Base-by-base conservation (phyloP, 2,113 vertebrate species). In the Acanthisitta chloris region DNA sequence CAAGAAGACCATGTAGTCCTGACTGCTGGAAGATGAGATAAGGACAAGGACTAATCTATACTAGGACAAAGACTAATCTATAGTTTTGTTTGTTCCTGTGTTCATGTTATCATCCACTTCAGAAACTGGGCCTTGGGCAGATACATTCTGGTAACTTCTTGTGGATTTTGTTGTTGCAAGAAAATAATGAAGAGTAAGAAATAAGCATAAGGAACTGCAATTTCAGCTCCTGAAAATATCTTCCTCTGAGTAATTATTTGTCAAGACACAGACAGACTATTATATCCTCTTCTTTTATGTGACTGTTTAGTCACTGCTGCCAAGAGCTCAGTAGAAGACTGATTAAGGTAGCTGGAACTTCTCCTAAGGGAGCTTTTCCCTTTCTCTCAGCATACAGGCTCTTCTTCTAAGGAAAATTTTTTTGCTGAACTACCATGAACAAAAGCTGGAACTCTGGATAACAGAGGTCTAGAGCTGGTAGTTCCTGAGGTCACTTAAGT, bases 201-300 rank as follows among this genome's bases (percentile, higher is more conserved):
- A 78, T 16, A 77, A 78, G 51, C 31, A 80, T 57, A 86, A 95
- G 70, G 72, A 86, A 92, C 77, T 86, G 69, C 88, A 93, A 83
- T 93, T 92, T 90, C 82, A 86, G 64, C 86, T 74, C 67, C 80
- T 84, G 86, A 78, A 96, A 88, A 51, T 86, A 81, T 55, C 88
- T 81, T 84, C 83, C 83, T 71, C 43, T 20, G 26, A 92, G 88
- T 70, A 92, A 88, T 86, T 92, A 92, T 93, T 95, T 94, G 80
- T 86, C 92, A 92, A 92, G 92, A 88, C 72, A 96, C 62, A 93
- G 87, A 83, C 90, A 88, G 72, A 84, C 76, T 88, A 94, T 93
- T 95, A 92, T 92, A 92, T 55, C 67, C 80, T 85, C 55, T 66
- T 92, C 91, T 95, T 92, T 95, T 77, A 86, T 92, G 67, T 66